A percentile compares a stretch with the other conserved stretches of the same genome.
phyloP scores from a whole-genome alignment of 53 echinoderm and acorn worm species.

The Patiria pectinifera region DNA sequence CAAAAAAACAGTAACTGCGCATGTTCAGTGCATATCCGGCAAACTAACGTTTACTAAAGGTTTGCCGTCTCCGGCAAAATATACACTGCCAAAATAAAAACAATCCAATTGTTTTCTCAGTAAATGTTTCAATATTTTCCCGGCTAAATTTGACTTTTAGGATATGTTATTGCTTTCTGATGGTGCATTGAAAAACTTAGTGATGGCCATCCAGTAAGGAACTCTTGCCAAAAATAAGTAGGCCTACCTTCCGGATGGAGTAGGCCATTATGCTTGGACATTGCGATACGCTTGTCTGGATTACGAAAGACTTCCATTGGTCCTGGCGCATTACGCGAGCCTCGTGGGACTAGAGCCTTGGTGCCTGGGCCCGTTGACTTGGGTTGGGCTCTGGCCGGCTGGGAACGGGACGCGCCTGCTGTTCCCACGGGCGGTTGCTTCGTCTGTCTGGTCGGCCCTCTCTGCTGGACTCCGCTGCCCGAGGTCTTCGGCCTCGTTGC shows the following conservation, averaged over 20 bases:
- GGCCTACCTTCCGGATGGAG: slow-evolving; percentile 44
- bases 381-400: slow-evolving; percentile 35
- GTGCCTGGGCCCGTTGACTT: slow-evolving; percentile 8
- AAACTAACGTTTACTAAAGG: too few species aligned
- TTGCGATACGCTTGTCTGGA: slow-evolving; percentile 51
- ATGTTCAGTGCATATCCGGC: too few species aligned
- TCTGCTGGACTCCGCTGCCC: slow-evolving; percentile 18
- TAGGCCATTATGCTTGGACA: slow-evolving; percentile 46
- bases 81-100: too few species aligned
- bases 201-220: too few species aligned
- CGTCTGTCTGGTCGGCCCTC: neutral
- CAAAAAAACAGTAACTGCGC: too few species aligned
- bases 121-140: too few species aligned
- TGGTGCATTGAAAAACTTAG: too few species aligned
- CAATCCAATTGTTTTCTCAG: too few species aligned
- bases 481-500: slow-evolving; percentile 26
- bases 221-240: too few species aligned
- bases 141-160: too few species aligned
- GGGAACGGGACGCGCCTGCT: neutral
- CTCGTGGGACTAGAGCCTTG: slow-evolving; percentile 50
- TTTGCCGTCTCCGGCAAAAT: too few species aligned
- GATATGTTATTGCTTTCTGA: too few species aligned
- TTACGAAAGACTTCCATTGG: slow-evolving; percentile 17
- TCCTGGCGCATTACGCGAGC: neutral
- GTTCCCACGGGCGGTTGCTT: neutral